Conservation (phyloP, 92 coral and sea anemone genomes). For the Umimayanthus kanabou region DNA sequence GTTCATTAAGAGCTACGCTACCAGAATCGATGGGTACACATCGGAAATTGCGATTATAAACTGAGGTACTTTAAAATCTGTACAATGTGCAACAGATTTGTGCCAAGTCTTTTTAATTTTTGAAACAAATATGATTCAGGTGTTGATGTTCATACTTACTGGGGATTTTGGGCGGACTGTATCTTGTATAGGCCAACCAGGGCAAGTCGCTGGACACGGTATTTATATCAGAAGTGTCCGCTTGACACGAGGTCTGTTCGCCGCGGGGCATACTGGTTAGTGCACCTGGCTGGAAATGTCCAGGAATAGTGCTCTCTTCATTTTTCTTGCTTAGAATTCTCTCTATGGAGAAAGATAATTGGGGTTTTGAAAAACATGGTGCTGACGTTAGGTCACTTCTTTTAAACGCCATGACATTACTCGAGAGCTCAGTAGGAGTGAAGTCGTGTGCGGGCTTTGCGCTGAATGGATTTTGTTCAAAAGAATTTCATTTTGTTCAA, state of each 20-base stretch:
- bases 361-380: conserved; percentile 13
- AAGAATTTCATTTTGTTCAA: conserved; percentile 67
- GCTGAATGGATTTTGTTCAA: conserved; percentile 62
- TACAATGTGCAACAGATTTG: background rate
- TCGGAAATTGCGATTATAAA: background rate
- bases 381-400: background rate
- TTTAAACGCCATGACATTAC: conserved; percentile 12
- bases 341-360: conserved; percentile 52
- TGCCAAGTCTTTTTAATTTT: background rate
- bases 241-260: conserved; percentile 19
- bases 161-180: conserved; percentile 96
- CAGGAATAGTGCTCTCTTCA: conserved; percentile 29
- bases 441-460: conserved; percentile 39
- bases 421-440: conserved; percentile 19
- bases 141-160: conserved; percentile 67
- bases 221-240: background rate
- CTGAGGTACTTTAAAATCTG: background rate
- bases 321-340: conserved; percentile 49
- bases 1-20: background rate
- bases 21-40: conserved; percentile 5
- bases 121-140: background rate
- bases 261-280: background rate
- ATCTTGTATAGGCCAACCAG: conserved; percentile 90
- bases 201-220: conserved; percentile 51
- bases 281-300: background rate